Percentiles rank a stretch among this genome's conserved stretches.
Evolutionary conservation across 1,140 invertebrate genomes (phyloP).

Genomic region (Acromyrmex charruanus): DNA sequence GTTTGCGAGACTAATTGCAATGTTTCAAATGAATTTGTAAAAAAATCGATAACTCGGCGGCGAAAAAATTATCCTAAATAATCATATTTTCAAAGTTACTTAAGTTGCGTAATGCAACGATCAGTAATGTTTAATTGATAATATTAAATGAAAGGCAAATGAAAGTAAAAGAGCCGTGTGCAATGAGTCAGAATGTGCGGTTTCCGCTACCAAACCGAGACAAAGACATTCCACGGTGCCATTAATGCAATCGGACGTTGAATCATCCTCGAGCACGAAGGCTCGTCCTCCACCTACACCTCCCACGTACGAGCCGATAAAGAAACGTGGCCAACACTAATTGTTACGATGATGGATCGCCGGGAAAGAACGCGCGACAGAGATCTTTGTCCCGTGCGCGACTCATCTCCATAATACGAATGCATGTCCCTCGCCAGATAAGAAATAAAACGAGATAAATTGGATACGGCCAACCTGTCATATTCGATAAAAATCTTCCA

Average conservation of each 20-base stretch:
- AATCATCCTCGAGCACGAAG: slow-evolving; percentile 71
- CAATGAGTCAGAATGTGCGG: slow-evolving; percentile 64
- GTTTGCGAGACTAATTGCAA: background rate
- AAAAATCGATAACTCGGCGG: background rate
- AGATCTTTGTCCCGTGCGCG: slow-evolving; percentile 47
- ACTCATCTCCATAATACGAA: slow-evolving; percentile 40
- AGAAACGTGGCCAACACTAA: slow-evolving; percentile 74
- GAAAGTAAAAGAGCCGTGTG: slow-evolving; percentile 31
- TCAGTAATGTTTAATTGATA: background rate
- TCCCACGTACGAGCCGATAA: slow-evolving; percentile 74
- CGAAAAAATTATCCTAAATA: background rate
- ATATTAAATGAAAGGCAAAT: slow-evolving; percentile 14
- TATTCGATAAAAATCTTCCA: slow-evolving; percentile 46
- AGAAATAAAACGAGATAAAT: slow-evolving; percentile 59
- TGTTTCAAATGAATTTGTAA: background rate
- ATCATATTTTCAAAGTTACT: background rate
- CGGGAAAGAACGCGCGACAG: slow-evolving; percentile 32
- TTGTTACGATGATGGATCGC: slow-evolving; percentile 82
- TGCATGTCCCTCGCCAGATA: slow-evolving; percentile 38
- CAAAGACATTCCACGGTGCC: slow-evolving; percentile 62
- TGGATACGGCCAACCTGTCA: slow-evolving; percentile 52
- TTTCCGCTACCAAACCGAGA: slow-evolving; percentile 70
- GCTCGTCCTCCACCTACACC: slow-evolving; percentile 72
- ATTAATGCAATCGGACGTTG: slow-evolving; percentile 75
- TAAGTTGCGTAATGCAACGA: background rate